Evolutionary conservation across 2,888 invertebrate genomes (phyloP), one percentile per base, ranked within the genome.

Genomic region (Clusia tigrina): DNA sequence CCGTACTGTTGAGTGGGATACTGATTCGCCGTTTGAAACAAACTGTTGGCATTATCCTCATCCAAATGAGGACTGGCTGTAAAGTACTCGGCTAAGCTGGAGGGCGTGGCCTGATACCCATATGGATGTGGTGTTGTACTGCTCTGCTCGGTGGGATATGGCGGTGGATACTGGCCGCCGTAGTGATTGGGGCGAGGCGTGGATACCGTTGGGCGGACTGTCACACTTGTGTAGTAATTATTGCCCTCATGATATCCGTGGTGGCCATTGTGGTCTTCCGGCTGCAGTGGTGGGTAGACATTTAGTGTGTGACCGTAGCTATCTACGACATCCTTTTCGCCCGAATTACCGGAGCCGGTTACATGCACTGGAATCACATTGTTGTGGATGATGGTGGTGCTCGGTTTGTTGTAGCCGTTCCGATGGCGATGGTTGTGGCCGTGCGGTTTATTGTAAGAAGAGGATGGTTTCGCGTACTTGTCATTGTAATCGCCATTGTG

Each of bases 341-440:
- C 80, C 0, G 78, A 76, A 22, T 63, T 70, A 0, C 76, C 71
- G 22, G 73, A 69, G n/a, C n/a, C n/a, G n/a, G 76, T 65, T 15
- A 82, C 26, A 60, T 81, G 81, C 1, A 81, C 73, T 1, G 83
- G 81, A 46, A 83, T 78, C 17, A 81, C 78, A 64, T 82, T 83
- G 57, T 81, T 83, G 65, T 83, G 83, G 26, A 83, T 83, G 12
- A 83, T 78, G 2, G 83, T 81, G 0, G 81, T 79, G 17, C 73
- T 68, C 32, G 76, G 78, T 10, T 68, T 72, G 20, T 69, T 67
- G 17, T 69, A 70, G 17, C 23, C 58, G 18, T 54, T 32, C 0
- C 62, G 38, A 1, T 24, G 58, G 3, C 58, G 54, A 0, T 55
- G 24, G 2, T 17, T 46, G 32, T 48, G 25, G 17, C 20, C n/a